phyloP scores from a whole-genome alignment of 2,797 vertebrate species.

The Carduelis carduelis region DNA sequence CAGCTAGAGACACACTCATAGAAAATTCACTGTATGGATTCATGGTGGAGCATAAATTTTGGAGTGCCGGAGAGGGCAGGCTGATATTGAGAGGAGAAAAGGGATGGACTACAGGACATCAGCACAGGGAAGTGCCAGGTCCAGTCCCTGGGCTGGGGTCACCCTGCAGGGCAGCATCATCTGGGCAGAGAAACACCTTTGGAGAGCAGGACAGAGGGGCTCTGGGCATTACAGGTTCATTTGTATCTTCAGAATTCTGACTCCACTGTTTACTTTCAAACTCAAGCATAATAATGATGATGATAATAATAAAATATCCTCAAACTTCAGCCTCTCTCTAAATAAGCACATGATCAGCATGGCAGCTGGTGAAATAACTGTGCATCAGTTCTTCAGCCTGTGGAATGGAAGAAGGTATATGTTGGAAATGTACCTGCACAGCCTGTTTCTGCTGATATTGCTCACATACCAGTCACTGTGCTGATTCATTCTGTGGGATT shows the following conservation, averaged over 20 bases:
- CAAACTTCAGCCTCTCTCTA: neutral
- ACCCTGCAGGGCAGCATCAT: accelerated
- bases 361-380: neutral
- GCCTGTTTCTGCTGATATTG: neutral
- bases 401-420: neutral
- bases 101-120: neutral
- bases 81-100: neutral
- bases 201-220: neutral
- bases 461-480: neutral
- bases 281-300: neutral
- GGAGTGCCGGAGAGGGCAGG: neutral
- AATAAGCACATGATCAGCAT: neutral
- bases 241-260: neutral
- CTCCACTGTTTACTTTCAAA: neutral
- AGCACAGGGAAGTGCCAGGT: neutral
- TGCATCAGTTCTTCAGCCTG: neutral
- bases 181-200: neutral
- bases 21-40: neutral
- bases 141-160: neutral
- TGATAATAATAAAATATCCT: neutral
- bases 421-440: neutral
- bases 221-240: neutral
- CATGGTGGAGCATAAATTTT: neutral
- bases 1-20: neutral
- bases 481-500: neutral